Evolutionary conservation across 2,888 invertebrate species (phyloP).

Genomic region (Philereme vetulata): DNA sequence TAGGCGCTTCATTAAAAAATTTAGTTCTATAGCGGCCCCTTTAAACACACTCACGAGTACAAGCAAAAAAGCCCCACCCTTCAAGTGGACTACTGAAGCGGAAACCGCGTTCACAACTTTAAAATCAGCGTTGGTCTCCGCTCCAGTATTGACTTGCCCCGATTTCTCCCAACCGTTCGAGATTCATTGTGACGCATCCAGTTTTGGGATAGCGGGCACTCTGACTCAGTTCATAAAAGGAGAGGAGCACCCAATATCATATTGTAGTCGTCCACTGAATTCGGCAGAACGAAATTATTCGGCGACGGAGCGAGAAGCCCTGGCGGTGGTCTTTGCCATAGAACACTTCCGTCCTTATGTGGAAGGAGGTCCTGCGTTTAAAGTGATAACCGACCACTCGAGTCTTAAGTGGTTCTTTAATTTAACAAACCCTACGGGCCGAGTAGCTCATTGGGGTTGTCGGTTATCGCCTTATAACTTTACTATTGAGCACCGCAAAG

Average conservation of each 20-base stretch:
- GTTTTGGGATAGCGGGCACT: background rate
- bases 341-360: slow-evolving; percentile 12
- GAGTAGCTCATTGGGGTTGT: slow-evolving; percentile 20
- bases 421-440: slow-evolving; percentile 16
- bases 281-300: background rate
- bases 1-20: slow-evolving; percentile 10
- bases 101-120: background rate
- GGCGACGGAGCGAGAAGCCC: slow-evolving; percentile 7
- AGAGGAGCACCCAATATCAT: background rate
- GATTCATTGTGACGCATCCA: slow-evolving; percentile 2
- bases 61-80: background rate
- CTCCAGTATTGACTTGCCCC: slow-evolving; percentile 1
- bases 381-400: slow-evolving; percentile 9
- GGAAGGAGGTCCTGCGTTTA: slow-evolving; percentile 5
- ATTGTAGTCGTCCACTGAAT: background rate
- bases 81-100: background rate
- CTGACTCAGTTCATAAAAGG: background rate
- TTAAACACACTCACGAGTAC: slow-evolving; percentile 2
- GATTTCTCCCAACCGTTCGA: slow-evolving; percentile 2
- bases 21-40: slow-evolving; percentile 5
- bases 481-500: slow-evolving; percentile 2
- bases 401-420: slow-evolving; percentile 21
- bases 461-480: slow-evolving; percentile 11
- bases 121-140: background rate
- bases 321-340: too few relatives aligned